Percentiles rank a stretch among this genome's conserved stretches.
These are phyloP conservation scores for Pollenia labialis DNA, from an alignment of 2,888 invertebrate species.

Conservation along the genomic window DNA sequence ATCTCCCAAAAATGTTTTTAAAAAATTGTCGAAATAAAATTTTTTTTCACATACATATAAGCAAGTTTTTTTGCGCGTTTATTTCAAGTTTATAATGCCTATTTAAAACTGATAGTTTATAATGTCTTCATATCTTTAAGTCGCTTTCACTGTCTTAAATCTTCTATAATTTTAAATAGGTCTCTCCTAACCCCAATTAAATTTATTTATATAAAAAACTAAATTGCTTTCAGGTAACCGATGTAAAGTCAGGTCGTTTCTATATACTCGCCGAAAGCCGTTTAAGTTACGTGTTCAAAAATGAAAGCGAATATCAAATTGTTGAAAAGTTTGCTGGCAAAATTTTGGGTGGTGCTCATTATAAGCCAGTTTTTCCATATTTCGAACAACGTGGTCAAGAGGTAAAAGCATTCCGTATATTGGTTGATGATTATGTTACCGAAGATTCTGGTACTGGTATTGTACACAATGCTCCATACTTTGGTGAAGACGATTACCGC, in stretches of 20 bases:
- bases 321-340: constrained; percentile 92
- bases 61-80: no score
- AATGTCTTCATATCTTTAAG: no score
- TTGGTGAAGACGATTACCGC: constrained; percentile 99
- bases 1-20: no score
- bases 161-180: no score
- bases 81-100: no score
- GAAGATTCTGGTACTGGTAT: constrained; percentile 98
- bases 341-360: constrained; percentile 91
- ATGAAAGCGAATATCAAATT: constrained; percentile 90
- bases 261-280: constrained; percentile 95
- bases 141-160: no score
- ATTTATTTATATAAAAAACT: no score
- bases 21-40: no score
- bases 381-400: constrained; percentile 86
- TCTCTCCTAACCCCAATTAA: no score
- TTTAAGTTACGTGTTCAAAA: constrained; percentile 91
- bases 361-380: constrained; percentile 96
- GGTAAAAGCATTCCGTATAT: constrained; percentile 91
- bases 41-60: no score
- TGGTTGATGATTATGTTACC: constrained; percentile 96
- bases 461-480: constrained; percentile 99
- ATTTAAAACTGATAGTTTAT: no score
- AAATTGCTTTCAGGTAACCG: constrained; percentile 85
- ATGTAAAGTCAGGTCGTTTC: constrained; percentile 87